Evolutionary conservation across 2,888 invertebrate species (phyloP).

Genomic region (Tinea trinotella): DNA sequence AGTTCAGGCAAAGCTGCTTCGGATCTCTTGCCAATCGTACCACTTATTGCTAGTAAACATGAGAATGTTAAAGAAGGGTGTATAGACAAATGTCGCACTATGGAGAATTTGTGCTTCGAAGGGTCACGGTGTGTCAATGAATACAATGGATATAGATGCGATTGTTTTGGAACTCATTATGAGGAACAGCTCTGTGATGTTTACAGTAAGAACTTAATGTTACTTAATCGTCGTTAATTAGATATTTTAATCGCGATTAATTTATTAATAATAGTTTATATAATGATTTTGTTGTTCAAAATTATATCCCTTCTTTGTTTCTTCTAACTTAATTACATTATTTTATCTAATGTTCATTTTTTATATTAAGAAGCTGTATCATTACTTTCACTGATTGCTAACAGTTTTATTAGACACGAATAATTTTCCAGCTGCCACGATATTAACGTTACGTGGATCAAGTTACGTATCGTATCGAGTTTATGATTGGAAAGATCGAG

Average conservation of each 20-base stretch:
- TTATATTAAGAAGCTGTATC: not conserved
- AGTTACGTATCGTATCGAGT: conserved; percentile 94
- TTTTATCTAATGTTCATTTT: conserved; percentile 11
- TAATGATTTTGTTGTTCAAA: not conserved
- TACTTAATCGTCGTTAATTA: conserved; percentile 3
- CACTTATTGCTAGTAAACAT: conserved; percentile 88
- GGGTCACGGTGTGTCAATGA: conserved; percentile 93
- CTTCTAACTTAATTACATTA: conserved; percentile 1
- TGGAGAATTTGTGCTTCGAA: conserved; percentile 88
- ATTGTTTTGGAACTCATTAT: conserved; percentile 93
- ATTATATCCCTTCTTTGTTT: conserved; percentile 4
- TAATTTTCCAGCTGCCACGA: conserved; percentile 81
- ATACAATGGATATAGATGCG: conserved; percentile 90
- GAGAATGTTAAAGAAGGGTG: conserved; percentile 93
- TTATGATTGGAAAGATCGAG: conserved; percentile 93
- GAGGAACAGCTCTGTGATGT: conserved; percentile 94
- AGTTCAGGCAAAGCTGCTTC: conserved; percentile 90
- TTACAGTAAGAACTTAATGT: conserved; percentile 81
- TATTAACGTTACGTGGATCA: conserved; percentile 89
- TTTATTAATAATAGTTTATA: not conserved
- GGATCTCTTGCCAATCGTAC: conserved; percentile 84
- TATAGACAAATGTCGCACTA: conserved; percentile 84
- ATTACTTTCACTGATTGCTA: conserved; percentile 20
- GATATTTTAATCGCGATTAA: not conserved
- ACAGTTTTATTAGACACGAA: conserved; percentile 14